A percentile compares a stretch with the other conserved stretches of the same genome.
These are phyloP conservation scores for Eupithecia subfuscata DNA, from an alignment of 2,888 invertebrate species.

Conservation along the genomic window DNA sequence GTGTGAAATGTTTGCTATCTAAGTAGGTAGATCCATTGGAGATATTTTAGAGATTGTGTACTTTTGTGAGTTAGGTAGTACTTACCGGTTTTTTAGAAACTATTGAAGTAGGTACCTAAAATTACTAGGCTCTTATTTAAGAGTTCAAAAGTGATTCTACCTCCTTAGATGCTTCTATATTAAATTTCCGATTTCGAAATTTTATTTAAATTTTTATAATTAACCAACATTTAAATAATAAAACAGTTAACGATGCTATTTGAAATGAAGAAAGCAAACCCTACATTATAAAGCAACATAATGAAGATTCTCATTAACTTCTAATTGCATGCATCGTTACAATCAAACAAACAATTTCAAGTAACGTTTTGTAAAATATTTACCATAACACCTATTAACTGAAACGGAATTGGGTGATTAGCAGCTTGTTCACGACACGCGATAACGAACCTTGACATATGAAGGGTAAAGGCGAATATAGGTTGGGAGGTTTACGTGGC, in stretches of 20 bases:
- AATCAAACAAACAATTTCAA: conserved; percentile 22
- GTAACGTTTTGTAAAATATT: conserved; percentile 35
- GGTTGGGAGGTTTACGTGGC: conserved; percentile 35
- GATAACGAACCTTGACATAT: conserved; percentile 44
- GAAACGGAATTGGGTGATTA: conserved; percentile 42
- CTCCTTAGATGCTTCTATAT: neutral
- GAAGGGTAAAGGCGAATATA: conserved; percentile 36
- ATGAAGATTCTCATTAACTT: conserved; percentile 17
- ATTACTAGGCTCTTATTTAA: neutral
- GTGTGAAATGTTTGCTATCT: conserved; percentile 15
- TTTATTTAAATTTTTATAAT: neutral
- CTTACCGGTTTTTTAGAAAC: neutral
- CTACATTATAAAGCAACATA: conserved; percentile 7
- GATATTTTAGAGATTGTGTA: neutral
- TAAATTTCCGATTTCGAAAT: neutral
- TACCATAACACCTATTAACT: conserved; percentile 38
- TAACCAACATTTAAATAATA: conserved; percentile 2
- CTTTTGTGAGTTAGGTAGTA: neutral
- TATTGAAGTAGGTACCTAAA: neutral
- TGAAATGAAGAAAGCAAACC: conserved; percentile 14
- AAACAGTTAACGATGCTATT: conserved; percentile 9
- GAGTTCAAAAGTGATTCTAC: neutral
- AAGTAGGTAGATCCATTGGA: neutral
- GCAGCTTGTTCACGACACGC: conserved; percentile 27
- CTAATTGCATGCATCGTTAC: conserved; percentile 27